A percentile compares a stretch with the other conserved stretches of the same genome.
These are phyloP conservation scores for Zapornia atra DNA, from an alignment of 2,113 vertebrate species.

Conservation along the genomic window DNA sequence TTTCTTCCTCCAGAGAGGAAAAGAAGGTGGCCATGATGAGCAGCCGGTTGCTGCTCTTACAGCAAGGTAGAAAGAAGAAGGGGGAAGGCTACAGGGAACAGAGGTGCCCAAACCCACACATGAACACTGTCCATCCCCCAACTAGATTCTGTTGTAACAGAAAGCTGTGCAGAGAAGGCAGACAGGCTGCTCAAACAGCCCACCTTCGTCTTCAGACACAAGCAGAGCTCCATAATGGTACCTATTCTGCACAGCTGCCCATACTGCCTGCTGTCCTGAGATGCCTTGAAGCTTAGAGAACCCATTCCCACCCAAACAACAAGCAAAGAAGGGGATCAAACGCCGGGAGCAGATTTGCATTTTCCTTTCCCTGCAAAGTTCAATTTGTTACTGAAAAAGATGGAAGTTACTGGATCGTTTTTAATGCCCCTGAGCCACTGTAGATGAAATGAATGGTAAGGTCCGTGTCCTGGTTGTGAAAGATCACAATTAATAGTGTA, in stretches of 20 bases:
- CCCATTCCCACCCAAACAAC: neutral
- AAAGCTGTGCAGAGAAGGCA: neutral
- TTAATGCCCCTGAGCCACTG: neutral
- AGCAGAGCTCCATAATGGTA: neutral
- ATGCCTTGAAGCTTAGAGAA: neutral
- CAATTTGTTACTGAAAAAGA: neutral
- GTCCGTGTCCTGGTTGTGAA: neutral
- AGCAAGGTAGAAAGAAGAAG: neutral
- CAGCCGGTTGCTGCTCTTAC: neutral
- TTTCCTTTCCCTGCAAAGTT: neutral
- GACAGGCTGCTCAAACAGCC: neutral
- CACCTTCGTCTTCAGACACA: neutral
- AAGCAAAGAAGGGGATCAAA: neutral
- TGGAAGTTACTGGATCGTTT: neutral
- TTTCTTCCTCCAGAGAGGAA: neutral
- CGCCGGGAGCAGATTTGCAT: neutral
- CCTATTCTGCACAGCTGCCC: neutral
- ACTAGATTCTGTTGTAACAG: neutral
- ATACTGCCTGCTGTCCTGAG: neutral
- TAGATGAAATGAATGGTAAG: neutral
- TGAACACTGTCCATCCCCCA: neutral
- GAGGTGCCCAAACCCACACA: neutral
- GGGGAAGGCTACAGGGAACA: neutral
- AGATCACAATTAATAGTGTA: neutral
- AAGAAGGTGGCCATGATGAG: neutral